These are phyloP conservation scores for Agrotis puta DNA, from an alignment of 2,888 invertebrate species.

Conservation along the genomic window DNA sequence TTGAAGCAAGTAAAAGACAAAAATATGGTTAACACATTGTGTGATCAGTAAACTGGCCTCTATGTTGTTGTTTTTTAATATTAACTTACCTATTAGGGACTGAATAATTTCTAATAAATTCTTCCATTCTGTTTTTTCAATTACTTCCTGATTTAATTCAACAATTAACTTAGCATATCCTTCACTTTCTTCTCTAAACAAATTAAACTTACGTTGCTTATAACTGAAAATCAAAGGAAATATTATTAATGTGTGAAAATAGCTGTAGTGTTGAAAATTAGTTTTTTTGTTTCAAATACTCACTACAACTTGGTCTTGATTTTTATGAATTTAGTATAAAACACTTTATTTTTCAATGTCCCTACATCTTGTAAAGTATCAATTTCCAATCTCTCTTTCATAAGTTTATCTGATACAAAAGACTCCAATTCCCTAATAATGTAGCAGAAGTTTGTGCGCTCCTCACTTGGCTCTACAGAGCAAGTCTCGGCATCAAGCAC, in stretches of 20 bases:
- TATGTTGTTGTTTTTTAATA: not conserved
- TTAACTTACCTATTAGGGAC: conserved; percentile 95
- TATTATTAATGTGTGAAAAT: not conserved
- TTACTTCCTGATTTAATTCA: conserved; percentile 96
- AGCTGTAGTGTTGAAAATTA: not conserved
- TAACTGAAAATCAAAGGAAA: conserved; percentile 93
- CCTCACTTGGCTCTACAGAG: conserved; percentile 93
- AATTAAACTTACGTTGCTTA: conserved; percentile 99
- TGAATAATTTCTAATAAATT: conserved; percentile 96
- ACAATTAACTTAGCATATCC: conserved; percentile 99
- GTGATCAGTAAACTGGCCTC: not conserved
- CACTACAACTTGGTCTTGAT: conserved; percentile 99
- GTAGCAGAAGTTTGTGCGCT: conserved; percentile 94
- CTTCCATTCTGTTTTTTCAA: conserved; percentile 92
- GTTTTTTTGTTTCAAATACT: conserved; percentile 84
- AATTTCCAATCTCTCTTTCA: conserved; percentile 98
- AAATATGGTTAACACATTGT: not conserved
- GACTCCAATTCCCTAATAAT: conserved; percentile 95
- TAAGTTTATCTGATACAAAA: conserved; percentile 95
- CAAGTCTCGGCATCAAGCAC: conserved; percentile 96
- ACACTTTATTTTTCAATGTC: conserved; percentile 96
- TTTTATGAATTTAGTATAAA: conserved; percentile 98
- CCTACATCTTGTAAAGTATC: conserved; percentile 98
- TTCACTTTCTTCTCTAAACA: conserved; percentile 99
- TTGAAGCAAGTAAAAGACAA: conserved; percentile 11